Evolutionary conservation across 2,797 vertebrate species (phyloP).

Genomic region (Chaenodraco wilsoni): DNA sequence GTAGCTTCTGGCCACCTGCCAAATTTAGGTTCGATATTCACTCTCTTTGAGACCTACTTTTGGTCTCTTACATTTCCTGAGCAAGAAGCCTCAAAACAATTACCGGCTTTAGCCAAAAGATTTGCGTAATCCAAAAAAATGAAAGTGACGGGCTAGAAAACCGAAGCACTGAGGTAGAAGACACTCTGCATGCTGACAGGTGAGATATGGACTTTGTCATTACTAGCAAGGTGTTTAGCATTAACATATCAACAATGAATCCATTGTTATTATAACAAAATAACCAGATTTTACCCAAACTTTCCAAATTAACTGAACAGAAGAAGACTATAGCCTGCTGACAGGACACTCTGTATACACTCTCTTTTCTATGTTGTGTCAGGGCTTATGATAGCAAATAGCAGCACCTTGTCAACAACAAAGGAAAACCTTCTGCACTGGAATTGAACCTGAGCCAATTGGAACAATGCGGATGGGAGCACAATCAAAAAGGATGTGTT

Average conservation of each 20-base stretch:
- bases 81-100: neutral
- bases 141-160: neutral
- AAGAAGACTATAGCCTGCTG: neutral
- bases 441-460: conserved; percentile 44
- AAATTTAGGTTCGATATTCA: neutral
- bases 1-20: neutral
- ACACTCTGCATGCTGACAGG: neutral
- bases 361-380: neutral
- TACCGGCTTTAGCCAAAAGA: conserved; percentile 5
- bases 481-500: conserved; percentile 37
- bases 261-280: conserved; percentile 3
- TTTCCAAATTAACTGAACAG: conserved; percentile 1
- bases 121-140: neutral
- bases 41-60: neutral
- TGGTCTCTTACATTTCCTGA: neutral
- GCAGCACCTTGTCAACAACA: conserved; percentile 43
- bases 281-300: neutral
- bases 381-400: conserved; percentile 37
- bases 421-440: conserved; percentile 40
- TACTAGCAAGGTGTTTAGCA: neutral
- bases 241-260: neutral
- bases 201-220: neutral
- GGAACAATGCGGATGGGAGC: conserved; percentile 19
- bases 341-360: neutral
- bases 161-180: neutral